These are phyloP conservation scores for Botia almorhae DNA, from an alignment of 2,797 vertebrate species.

Conservation along the genomic window DNA sequence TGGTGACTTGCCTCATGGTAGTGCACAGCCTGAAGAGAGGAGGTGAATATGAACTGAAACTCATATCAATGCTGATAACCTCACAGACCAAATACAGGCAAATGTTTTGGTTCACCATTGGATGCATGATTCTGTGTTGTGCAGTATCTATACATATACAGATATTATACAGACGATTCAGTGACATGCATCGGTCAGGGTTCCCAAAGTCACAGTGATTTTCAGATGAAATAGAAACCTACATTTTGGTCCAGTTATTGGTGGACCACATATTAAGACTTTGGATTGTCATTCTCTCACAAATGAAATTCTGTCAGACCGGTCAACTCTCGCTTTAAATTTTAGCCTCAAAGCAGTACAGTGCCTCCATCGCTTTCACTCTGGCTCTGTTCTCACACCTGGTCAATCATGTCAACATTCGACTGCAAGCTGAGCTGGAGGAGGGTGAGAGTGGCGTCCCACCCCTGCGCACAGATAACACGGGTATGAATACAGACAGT, in stretches of 20 bases:
- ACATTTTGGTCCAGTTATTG: too few relatives aligned
- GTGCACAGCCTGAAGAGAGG: constrained; percentile 95
- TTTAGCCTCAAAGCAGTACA: constrained; percentile 95
- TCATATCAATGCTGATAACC: neutral
- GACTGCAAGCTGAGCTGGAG: constrained; percentile 94
- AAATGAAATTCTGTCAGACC: neutral
- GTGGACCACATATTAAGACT: too few relatives aligned
- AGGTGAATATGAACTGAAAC: constrained; percentile 73
- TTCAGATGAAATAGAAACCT: too few relatives aligned
- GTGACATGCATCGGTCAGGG: too few relatives aligned
- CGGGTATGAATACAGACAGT: constrained; percentile 75
- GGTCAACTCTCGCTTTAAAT: neutral
- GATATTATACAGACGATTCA: too few relatives aligned
- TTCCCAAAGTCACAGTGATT: too few relatives aligned
- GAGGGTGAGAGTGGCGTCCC: constrained; percentile 89
- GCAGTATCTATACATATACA: too few relatives aligned
- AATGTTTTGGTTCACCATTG: too few relatives aligned
- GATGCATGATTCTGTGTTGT: too few relatives aligned
- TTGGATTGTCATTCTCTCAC: neutral
- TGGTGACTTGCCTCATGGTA: constrained; percentile 94
- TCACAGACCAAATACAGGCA: neutral
- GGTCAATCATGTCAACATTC: constrained; percentile 96
- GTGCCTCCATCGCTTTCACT: constrained; percentile 94
- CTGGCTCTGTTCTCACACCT: constrained; percentile 97
- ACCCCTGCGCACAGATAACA: constrained; percentile 82